Base-by-base conservation (phyloP, 2,797 vertebrate genomes). In the Smutsia gigantea region DNA sequence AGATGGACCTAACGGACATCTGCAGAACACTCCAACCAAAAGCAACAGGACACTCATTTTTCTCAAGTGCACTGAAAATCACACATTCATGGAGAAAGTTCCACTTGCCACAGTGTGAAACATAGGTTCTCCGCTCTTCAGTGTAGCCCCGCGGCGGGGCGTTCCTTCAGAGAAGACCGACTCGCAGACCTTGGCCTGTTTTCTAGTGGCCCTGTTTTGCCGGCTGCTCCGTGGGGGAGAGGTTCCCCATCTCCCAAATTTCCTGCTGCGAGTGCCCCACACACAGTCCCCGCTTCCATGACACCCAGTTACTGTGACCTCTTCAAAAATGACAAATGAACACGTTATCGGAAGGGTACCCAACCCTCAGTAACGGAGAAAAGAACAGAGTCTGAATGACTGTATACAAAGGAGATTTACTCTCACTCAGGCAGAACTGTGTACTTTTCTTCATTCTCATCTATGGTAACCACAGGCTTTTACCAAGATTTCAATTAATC, bases 131-230 rank as follows among this genome's bases (percentile, higher is more conserved):
- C 1, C 46, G 2, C n/a, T 42, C 79, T 92, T 93, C 12, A 39
- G 1, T 25, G 68, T 13, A 88, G 21, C n/a, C 85, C 74, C 84
- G 53, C 17, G 63, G 0, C 18, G 37, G 8, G 55, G 37, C 21
- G 72, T 63, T 91, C 69, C 89, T 94, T 83, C 61, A 31, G 74
- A 37, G 57, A 59, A 85, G 93, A 83, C 14, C 9, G 6, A 95
- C 7, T 17, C 79, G n/a, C 18, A 83, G 17, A 15, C 46, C 49
- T 79, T 46, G 21, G 71, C 14, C 55, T 81, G 0, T 68, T 31
- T 63, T 66, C 53, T 49, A 88, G 88, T 27, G 12, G 51, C 17
- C 18, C 37, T 69, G n/a, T 63, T 88, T 5, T 83, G 46, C 19
- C 1, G 5, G 63, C 31, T 34, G 14, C 61, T 82, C 31, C 79